Evolutionary conservation across 2,113 vertebrate genomes (phyloP).

Genomic region (Typhlomys cinereus): DNA sequence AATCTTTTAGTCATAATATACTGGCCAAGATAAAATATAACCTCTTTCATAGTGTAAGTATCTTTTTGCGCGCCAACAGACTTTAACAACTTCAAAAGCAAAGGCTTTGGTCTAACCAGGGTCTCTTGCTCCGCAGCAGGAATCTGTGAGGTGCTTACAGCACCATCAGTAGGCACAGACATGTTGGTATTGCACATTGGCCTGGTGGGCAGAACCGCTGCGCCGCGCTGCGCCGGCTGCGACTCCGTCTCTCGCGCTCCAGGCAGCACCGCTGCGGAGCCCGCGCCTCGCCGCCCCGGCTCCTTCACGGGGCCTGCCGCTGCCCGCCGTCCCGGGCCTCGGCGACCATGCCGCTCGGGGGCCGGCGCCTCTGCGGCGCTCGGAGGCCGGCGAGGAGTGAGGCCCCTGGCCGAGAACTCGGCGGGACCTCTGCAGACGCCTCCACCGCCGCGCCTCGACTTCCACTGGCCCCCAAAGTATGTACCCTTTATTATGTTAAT

Average conservation of each 20-base stretch:
- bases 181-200: conserved; percentile 87
- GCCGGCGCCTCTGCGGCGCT: not conserved
- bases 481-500: no score
- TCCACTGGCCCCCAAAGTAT: no score
- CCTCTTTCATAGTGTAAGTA: conserved; percentile 82
- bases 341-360: not conserved
- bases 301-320: not conserved
- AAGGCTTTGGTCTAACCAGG: conserved; percentile 85
- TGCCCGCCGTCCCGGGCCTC: not conserved
- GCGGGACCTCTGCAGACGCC: no score
- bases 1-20: conserved; percentile 98
- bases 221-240: conserved; percentile 34
- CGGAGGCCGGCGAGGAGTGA: not conserved
- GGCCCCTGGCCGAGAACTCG: not conserved
- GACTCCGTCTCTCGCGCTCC: not conserved
- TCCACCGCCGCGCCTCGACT: no score
- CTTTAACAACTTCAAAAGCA: not conserved
- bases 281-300: not conserved
- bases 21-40: conserved; percentile 97
- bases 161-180: conserved; percentile 84
- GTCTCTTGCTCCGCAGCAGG: conserved; percentile 88
- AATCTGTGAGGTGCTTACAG: conserved; percentile 83
- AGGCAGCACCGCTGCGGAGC: conserved; percentile 64
- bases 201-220: conserved; percentile 83
- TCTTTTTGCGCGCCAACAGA: not conserved